These are phyloP conservation scores for Drosophila ironensis DNA, from an alignment of 1,140 invertebrate species.

Conservation along the genomic window DNA sequence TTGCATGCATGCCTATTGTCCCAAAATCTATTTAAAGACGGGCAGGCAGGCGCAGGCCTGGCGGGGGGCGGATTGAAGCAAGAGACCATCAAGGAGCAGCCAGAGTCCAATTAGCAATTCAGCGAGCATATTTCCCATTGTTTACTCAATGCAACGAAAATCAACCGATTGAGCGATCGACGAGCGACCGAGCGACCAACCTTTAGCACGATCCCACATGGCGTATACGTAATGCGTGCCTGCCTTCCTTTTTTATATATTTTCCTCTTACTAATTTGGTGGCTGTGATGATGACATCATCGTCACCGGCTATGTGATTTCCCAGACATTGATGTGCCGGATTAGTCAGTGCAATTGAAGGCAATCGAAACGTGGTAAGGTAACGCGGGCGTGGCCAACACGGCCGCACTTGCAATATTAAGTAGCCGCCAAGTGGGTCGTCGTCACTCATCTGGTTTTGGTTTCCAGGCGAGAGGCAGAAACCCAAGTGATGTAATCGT, in stretches of 20 bases:
- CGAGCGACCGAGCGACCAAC: too few species aligned
- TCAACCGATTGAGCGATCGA: background rate
- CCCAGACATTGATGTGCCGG: background rate
- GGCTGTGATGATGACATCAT: constrained; percentile 23
- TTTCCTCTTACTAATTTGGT: background rate
- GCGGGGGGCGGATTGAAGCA: too few species aligned
- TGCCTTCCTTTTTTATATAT: constrained; percentile 16
- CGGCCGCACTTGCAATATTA: background rate
- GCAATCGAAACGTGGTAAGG: background rate
- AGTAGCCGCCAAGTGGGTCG: constrained; percentile 2
- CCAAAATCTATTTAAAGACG: too few species aligned
- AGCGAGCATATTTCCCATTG: background rate
- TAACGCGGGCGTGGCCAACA: constrained; percentile 1
- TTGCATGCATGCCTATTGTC: too few species aligned
- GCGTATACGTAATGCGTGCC: constrained; percentile 60
- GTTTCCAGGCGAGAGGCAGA: too few species aligned
- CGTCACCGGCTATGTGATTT: background rate
- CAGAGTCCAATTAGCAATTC: constrained; percentile 16
- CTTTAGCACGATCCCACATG: constrained; percentile 50
- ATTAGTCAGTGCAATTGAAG: constrained; percentile 4
- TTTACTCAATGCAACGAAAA: constrained; percentile 47
- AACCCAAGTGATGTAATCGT: constrained; percentile 13
- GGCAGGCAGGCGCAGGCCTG: too few species aligned
- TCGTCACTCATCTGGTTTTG: background rate
- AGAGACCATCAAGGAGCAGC: too few species aligned